Conservation (phyloP, 1,140 invertebrate species). For the Cydia strobilella region DNA sequence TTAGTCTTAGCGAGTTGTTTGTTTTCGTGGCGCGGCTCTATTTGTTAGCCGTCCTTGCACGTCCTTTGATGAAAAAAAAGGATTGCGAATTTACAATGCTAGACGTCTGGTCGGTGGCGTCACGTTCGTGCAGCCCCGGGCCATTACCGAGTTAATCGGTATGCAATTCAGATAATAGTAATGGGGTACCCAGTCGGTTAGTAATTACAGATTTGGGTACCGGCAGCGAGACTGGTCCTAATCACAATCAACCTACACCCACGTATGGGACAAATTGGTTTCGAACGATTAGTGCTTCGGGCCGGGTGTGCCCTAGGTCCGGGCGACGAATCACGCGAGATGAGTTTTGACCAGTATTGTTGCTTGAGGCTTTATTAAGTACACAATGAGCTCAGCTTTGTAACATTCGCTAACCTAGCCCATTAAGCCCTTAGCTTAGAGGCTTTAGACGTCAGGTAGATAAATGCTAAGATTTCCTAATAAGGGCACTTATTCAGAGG, state of each 20-base stretch:
- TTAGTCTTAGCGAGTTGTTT: neutral
- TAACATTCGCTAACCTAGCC: no score
- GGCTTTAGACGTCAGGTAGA: no score
- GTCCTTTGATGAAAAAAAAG: conserved; percentile 45
- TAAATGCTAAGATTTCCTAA: no score
- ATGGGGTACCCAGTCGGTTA: conserved; percentile 41
- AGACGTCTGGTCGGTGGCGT: conserved; percentile 34
- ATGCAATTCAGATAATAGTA: conserved; percentile 52
- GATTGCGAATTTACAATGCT: conserved; percentile 38
- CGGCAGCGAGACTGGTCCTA: conserved; percentile 7
- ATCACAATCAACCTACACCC: conserved; percentile 1
- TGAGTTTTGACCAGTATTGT: neutral
- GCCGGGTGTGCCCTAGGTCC: neutral
- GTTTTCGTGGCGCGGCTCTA: conserved; percentile 14
- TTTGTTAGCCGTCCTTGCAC: conserved; percentile 38
- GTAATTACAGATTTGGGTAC: conserved; percentile 48
- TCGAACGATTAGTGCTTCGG: conserved; percentile 20
- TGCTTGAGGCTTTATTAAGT: neutral
- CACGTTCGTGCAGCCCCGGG: conserved; percentile 26
- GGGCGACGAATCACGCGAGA: neutral
- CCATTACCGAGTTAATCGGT: conserved; percentile 40
- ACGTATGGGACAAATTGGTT: conserved; percentile 17
- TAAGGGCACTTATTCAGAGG: no score
- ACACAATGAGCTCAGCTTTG: no score
- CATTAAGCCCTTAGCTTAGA: no score